phyloP scores from a whole-genome alignment of 2,888 invertebrate species.

The Drosophila robusta region DNA sequence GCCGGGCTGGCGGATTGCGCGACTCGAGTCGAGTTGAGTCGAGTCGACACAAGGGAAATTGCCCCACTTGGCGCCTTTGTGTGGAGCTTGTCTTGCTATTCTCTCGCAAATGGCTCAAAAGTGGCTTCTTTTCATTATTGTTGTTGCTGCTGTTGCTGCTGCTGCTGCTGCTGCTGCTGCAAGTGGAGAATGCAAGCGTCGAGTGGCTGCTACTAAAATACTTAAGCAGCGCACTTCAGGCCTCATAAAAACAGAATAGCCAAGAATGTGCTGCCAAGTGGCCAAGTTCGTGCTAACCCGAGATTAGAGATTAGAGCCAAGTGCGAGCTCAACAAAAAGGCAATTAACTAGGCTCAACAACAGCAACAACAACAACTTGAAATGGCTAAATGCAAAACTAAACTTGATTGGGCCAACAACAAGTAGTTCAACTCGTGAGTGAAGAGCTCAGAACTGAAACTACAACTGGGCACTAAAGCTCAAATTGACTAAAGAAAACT shows the following conservation, averaged over 20 bases:
- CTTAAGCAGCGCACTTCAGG: slow-evolving; percentile 72
- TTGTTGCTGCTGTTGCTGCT: slow-evolving; percentile 26
- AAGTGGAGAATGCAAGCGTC: slow-evolving; percentile 70
- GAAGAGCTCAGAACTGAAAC: background rate
- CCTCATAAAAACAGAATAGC: slow-evolving; percentile 65
- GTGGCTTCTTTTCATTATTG: slow-evolving; percentile 59
- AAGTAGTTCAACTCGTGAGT: no score
- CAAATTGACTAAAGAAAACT: no score
- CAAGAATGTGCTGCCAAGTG: slow-evolving; percentile 78
- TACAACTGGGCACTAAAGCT: no score
- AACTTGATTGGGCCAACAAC: background rate
- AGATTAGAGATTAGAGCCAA: slow-evolving; percentile 64
- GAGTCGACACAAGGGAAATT: slow-evolving; percentile 63
- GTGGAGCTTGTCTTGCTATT: slow-evolving; percentile 68
- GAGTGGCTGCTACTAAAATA: slow-evolving; percentile 75
- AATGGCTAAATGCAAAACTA: background rate
- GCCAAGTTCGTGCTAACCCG: slow-evolving; percentile 70
- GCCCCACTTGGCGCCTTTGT: slow-evolving; percentile 76
- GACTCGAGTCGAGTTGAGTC: slow-evolving; percentile 24
- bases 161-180: slow-evolving; percentile 38
- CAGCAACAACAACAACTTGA: slow-evolving; percentile 14
- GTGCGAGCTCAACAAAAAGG: slow-evolving; percentile 53
- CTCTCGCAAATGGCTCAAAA: slow-evolving; percentile 73
- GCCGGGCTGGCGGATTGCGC: slow-evolving; percentile 33
- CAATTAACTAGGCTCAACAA: slow-evolving; percentile 58